Conservation (phyloP, 2,888 invertebrate genomes). For the Heliconius ethilla region DNA sequence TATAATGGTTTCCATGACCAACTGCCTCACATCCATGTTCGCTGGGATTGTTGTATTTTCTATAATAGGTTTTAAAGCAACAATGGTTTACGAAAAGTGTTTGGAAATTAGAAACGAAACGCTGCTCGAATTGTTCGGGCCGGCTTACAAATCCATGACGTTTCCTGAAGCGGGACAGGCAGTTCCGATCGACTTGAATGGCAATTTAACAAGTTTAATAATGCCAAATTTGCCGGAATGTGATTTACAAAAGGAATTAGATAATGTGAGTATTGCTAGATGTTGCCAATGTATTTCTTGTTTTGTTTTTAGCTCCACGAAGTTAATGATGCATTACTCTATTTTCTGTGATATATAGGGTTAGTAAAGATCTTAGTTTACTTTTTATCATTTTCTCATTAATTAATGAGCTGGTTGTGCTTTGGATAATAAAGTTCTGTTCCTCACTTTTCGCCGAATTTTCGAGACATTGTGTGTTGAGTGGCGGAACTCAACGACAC, state of each 20-base stretch:
- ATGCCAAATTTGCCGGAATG: conserved; percentile 88
- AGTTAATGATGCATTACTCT: background rate
- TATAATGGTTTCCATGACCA: conserved; percentile 94
- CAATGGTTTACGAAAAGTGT: conserved; percentile 91
- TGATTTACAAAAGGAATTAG: conserved; percentile 92
- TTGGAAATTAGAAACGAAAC: conserved; percentile 84
- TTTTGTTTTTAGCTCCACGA: background rate
- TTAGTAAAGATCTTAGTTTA: too few species aligned
- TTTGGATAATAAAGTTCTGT: background rate
- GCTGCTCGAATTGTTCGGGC: conserved; percentile 81
- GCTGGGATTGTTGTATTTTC: conserved; percentile 98
- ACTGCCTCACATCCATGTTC: conserved; percentile 97
- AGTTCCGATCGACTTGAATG: conserved; percentile 77
- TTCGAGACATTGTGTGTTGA: too few species aligned
- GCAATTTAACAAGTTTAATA: conserved; percentile 81
- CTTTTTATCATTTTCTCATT: background rate
- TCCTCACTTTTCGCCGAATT: too few species aligned
- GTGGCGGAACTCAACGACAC: too few species aligned
- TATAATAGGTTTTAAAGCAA: conserved; percentile 95
- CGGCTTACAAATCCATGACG: conserved; percentile 67
- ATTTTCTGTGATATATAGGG: background rate
- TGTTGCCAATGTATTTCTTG: background rate
- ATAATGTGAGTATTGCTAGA: conserved; percentile 86
- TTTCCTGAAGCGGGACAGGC: conserved; percentile 82
- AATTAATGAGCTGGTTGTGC: background rate